Conservation (phyloP, 2,888 invertebrate species). For the Drosophila colorata region DNA sequence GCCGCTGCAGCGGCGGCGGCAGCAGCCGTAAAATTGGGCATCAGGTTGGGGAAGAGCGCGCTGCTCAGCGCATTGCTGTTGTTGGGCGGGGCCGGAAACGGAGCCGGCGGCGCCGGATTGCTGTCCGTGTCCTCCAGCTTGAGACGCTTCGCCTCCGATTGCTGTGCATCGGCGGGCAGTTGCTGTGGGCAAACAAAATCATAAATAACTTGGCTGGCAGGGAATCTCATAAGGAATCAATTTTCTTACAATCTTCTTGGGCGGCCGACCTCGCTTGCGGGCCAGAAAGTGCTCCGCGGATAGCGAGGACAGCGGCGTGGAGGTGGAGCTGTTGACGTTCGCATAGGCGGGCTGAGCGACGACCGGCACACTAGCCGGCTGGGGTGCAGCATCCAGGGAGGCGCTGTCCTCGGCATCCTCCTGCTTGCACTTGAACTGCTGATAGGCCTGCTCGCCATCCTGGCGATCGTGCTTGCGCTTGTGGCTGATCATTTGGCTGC, state of each 20-base stretch:
- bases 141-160: slow-evolving; percentile 74
- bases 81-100: slow-evolving; percentile 10
- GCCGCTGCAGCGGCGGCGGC: slow-evolving; percentile 63
- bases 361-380: slow-evolving; percentile 21
- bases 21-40: slow-evolving; percentile 66
- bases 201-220: not conserved
- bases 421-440: slow-evolving; percentile 81
- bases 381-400: slow-evolving; percentile 73
- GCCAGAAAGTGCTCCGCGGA: slow-evolving; percentile 83
- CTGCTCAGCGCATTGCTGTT: slow-evolving; percentile 22
- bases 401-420: slow-evolving; percentile 63
- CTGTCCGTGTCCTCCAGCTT: slow-evolving; percentile 68
- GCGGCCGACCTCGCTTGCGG: slow-evolving; percentile 83
- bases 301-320: slow-evolving; percentile 83
- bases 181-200: slow-evolving; percentile 60
- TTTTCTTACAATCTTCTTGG: slow-evolving; percentile 84
- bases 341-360: slow-evolving; percentile 15
- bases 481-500: slow-evolving; percentile 98
- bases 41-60: slow-evolving; percentile 67
- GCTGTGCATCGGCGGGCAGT: slow-evolving; percentile 68
- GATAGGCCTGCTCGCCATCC: slow-evolving; percentile 90
- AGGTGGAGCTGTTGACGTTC: slow-evolving; percentile 53
- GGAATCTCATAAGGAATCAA: not conserved
- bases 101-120: slow-evolving; percentile 19
- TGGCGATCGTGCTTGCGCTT: slow-evolving; percentile 98